phyloP scores from a whole-genome alignment of 2,113 vertebrate species.

The Pandion haliaetus region DNA sequence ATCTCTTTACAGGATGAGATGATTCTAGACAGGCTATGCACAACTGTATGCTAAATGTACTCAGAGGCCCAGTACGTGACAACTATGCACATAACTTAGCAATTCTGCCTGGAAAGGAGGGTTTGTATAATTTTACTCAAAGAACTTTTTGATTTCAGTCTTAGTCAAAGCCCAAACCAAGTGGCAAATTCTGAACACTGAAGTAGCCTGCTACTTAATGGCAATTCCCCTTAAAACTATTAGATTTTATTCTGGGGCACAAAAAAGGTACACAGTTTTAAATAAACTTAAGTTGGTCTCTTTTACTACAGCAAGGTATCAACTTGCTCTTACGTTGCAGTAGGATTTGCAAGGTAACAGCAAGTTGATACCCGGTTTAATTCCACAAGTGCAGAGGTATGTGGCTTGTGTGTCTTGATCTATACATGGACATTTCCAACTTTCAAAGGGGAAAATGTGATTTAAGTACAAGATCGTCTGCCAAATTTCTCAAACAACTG shows the following conservation, averaged over 20 bases:
- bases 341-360: neutral
- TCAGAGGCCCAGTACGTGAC: neutral
- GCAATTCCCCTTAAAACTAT: neutral
- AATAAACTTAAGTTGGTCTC: neutral
- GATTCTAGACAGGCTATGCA: neutral
- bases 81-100: neutral
- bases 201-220: neutral
- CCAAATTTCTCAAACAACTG: constrained; percentile 47
- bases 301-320: neutral
- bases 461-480: neutral
- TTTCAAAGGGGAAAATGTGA: constrained; percentile 44
- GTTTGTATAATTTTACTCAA: neutral
- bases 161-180: neutral
- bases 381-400: neutral
- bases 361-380: neutral
- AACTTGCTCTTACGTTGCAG: neutral
- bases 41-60: neutral
- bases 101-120: neutral
- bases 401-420: neutral
- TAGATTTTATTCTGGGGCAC: neutral
- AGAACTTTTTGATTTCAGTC: neutral
- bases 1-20: constrained; percentile 4
- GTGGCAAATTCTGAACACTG: neutral
- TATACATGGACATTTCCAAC: neutral
- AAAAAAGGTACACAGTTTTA: neutral